phyloP scores from a whole-genome alignment of 2,113 vertebrate species.

The Myrmophylax atrothorax region DNA sequence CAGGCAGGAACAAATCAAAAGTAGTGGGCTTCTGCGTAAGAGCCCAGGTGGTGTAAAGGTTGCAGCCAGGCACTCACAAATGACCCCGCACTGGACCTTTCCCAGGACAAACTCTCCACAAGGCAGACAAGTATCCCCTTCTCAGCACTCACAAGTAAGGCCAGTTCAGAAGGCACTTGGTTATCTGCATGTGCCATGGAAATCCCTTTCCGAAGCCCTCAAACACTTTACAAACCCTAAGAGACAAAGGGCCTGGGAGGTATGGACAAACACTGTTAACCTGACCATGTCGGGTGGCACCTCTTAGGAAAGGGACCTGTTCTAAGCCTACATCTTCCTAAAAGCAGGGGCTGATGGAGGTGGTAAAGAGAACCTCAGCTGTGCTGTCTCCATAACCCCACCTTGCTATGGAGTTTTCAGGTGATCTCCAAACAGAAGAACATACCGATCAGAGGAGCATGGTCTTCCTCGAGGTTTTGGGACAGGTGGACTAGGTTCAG shows the following conservation, averaged over 20 bases:
- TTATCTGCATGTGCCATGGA: neutral
- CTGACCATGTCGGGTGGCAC: neutral
- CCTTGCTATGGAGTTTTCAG: neutral
- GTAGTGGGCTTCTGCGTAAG: neutral
- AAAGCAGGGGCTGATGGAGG: neutral
- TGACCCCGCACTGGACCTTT: neutral
- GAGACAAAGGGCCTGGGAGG: neutral
- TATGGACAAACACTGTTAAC: neutral
- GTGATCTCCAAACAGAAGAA: neutral
- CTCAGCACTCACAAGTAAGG: neutral
- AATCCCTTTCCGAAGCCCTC: neutral
- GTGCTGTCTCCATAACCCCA: neutral
- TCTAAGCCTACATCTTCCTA: neutral
- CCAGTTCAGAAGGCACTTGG: neutral
- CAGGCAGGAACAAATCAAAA: neutral
- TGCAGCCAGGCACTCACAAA: neutral
- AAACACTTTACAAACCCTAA: neutral
- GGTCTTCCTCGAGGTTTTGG: conserved; percentile 80
- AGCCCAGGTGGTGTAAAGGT: neutral
- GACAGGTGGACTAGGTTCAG: conserved; percentile 64
- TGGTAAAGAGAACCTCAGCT: neutral
- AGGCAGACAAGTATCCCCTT: neutral
- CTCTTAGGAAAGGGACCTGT: neutral
- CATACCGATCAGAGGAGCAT: conserved; percentile 76
- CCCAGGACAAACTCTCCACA: neutral